A percentile compares a stretch with the other conserved stretches of the same genome.
These are phyloP conservation scores for Orthonyx spaldingii DNA, from an alignment of 2,113 vertebrate genomes.

Conservation along the genomic window DNA sequence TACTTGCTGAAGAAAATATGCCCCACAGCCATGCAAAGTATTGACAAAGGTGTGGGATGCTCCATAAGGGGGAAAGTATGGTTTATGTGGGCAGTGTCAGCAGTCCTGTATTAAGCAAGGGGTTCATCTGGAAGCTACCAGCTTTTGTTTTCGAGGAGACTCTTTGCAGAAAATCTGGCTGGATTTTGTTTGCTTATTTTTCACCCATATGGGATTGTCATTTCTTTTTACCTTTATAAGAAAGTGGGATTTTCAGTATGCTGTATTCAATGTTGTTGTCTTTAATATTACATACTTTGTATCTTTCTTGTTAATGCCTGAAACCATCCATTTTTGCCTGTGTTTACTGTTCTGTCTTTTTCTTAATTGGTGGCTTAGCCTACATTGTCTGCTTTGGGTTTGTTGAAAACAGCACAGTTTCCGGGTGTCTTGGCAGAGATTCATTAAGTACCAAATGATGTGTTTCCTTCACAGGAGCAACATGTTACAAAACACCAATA, in stretches of 20 bases:
- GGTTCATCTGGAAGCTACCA: neutral
- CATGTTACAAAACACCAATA: constrained; percentile 83
- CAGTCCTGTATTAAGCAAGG: neutral
- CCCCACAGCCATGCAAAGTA: neutral
- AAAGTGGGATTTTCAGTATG: neutral
- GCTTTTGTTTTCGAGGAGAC: neutral
- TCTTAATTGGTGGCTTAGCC: neutral
- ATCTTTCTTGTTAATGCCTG: neutral
- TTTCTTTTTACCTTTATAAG: neutral
- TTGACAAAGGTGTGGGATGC: neutral
- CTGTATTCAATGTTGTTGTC: neutral
- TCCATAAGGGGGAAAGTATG: neutral
- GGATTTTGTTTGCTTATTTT: neutral
- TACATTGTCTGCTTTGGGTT: neutral
- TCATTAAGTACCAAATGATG: neutral
- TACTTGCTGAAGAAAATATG: neutral
- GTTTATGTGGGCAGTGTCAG: neutral
- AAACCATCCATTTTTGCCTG: neutral
- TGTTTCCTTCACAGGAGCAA: constrained; percentile 78
- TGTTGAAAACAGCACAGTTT: neutral
- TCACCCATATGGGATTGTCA: neutral
- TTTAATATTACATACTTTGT: neutral
- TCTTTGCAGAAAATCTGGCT: neutral
- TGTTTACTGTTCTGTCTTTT: neutral
- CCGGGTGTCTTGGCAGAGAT: neutral